These are phyloP conservation scores for Gambelia wislizenii DNA, from an alignment of 2,797 vertebrate species.

Conservation along the genomic window DNA sequence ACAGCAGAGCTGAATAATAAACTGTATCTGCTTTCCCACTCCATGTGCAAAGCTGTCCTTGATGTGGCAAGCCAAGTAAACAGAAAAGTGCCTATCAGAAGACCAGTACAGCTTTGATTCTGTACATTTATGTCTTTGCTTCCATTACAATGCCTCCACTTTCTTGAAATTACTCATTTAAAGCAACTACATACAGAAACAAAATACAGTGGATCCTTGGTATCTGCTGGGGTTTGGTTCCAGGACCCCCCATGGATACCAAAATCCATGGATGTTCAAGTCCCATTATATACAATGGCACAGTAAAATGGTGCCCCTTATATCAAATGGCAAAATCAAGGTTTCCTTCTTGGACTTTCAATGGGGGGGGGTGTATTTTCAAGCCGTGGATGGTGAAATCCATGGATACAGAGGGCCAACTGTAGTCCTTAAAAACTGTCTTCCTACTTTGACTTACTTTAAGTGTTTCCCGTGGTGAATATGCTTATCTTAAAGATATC, in stretches of 20 bases:
- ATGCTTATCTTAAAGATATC: not conserved
- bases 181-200: not conserved
- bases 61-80: not conserved
- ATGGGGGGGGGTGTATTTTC: too few species aligned
- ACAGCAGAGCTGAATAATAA: not conserved
- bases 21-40: not conserved
- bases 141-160: not conserved
- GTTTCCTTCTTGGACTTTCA: too few species aligned
- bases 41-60: not conserved
- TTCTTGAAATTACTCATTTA: not conserved
- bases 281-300: too few species aligned
- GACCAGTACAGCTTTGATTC: not conserved
- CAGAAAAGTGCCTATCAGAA: not conserved
- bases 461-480: not conserved
- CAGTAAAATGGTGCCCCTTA: too few species aligned
- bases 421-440: conserved; percentile 70
- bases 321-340: too few species aligned
- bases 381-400: too few species aligned
- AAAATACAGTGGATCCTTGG: too few species aligned
- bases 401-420: conserved; percentile 13
- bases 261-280: too few species aligned
- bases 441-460: conserved; percentile 43
- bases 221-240: too few species aligned
- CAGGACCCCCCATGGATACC: too few species aligned
- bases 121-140: not conserved